Evolutionary conservation across 2,888 invertebrate genomes (phyloP), one percentile per base, ranked within the genome.

Genomic region (Clostera curtula): DNA sequence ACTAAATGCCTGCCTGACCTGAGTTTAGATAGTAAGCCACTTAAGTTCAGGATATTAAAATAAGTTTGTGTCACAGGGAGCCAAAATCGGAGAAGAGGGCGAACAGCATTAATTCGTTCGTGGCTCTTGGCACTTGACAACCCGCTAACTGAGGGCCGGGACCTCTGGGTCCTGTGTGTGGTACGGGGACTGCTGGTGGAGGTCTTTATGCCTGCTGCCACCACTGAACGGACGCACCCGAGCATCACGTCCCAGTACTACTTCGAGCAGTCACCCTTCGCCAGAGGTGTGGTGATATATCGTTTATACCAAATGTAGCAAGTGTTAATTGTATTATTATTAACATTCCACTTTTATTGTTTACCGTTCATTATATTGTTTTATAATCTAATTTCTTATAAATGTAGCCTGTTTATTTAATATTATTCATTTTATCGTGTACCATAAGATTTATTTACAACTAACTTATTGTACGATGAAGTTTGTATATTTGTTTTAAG

Each of bases 41-140:
- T 15, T 4, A 15, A 5, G 15, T 15, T 6, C 15, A 15, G 4
- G n/a, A n/a, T 15, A 15, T 6, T 15, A 6, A 15, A 15, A 15
- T 31, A 39, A 68, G 65, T 12, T 25, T 27, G 14, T 25, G 19
- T 28, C 33, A 33, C 86, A 90, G 92, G 90, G 90, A 90, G 88
- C 90, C 89, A 90, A 91, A 90, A 71, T 83, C 82, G 90, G 91
- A 91, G 91, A 92, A 90, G 91, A 92, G 91, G 89, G 88, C 89
- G 90, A 91, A 90, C 91, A 91, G 87, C 89, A 90, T 91, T 91
- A 92, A 87, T 80, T 90, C 90, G 79, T 90, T 88, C 86, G 87
- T 91, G 84, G 87, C 89, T 75, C 90, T 88, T 77, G 88, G 88
- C 84, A 87, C 88, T 86, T 87, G 88, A 88, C 87, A 88, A 85